Evolutionary conservation across 2,797 vertebrate genomes (phyloP).

Genomic region (Carduelis carduelis): DNA sequence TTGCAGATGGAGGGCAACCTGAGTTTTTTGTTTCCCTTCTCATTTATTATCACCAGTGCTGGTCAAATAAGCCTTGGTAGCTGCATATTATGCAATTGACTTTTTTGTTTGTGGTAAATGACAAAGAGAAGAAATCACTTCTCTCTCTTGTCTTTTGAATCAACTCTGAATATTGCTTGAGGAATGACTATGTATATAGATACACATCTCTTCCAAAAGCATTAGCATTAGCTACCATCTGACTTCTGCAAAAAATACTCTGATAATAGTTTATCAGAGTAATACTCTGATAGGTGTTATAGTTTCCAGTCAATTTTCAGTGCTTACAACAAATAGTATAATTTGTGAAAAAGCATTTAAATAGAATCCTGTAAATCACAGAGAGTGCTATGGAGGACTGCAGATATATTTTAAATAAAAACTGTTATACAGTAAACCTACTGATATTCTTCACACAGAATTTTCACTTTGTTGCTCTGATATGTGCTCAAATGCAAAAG

Average conservation of each 20-base stretch:
- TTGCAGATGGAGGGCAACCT: background rate
- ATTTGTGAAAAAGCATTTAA: background rate
- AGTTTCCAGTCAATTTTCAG: background rate
- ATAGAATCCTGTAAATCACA: slow-evolving; percentile 5
- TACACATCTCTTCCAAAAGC: background rate
- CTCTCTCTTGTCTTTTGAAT: background rate
- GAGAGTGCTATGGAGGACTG: background rate
- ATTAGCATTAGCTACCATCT: background rate
- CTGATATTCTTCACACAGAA: background rate
- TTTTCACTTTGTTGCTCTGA: background rate
- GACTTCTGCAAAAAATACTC: background rate
- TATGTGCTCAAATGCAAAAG: background rate
- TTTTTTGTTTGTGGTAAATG: background rate
- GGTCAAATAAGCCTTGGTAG: background rate
- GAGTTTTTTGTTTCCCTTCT: background rate
- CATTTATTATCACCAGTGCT: background rate
- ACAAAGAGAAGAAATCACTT: background rate
- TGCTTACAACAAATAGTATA: background rate
- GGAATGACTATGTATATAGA: background rate
- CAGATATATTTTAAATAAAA: background rate
- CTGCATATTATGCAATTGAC: background rate
- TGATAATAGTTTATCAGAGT: background rate
- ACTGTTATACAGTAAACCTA: background rate
- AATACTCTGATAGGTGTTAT: background rate
- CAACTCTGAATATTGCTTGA: background rate